These are phyloP conservation scores for Entomobrya proxima DNA, from an alignment of 2,888 invertebrate genomes.

Conservation along the genomic window DNA sequence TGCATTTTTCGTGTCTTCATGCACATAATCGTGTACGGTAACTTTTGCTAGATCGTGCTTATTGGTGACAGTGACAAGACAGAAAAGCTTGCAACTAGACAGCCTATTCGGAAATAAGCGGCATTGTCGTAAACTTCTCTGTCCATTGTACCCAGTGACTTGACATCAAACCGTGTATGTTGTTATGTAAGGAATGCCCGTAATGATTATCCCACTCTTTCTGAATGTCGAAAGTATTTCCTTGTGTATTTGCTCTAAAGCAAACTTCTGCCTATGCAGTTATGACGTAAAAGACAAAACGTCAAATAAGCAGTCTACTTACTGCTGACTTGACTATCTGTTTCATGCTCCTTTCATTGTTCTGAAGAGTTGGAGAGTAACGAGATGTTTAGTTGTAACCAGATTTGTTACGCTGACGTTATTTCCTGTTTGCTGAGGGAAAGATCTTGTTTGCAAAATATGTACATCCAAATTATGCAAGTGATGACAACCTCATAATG, in stretches of 20 bases:
- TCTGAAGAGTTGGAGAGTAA: too few species aligned
- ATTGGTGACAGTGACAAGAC: neutral
- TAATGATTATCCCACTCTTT: neutral
- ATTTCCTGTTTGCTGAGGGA: neutral
- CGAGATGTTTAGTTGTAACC: neutral
- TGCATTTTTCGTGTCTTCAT: slow-evolving; percentile 18
- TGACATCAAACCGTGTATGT: neutral
- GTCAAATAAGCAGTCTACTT: too few species aligned
- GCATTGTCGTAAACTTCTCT: neutral
- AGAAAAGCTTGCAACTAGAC: neutral
- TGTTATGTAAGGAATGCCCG: neutral
- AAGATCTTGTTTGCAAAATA: neutral
- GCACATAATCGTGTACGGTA: neutral
- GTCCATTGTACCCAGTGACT: neutral
- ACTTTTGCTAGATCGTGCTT: neutral
- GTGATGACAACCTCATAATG: neutral
- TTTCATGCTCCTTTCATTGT: neutral
- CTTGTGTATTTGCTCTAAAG: too few species aligned
- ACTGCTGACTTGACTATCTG: too few species aligned
- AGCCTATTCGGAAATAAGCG: neutral
- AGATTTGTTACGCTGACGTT: neutral
- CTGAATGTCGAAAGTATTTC: too few species aligned
- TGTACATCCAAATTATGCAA: neutral
- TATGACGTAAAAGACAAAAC: too few species aligned
- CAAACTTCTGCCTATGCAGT: too few species aligned